These are phyloP conservation scores for Hydroisotoma schaefferi DNA, from an alignment of 2,888 invertebrate genomes.

Conservation along the genomic window DNA sequence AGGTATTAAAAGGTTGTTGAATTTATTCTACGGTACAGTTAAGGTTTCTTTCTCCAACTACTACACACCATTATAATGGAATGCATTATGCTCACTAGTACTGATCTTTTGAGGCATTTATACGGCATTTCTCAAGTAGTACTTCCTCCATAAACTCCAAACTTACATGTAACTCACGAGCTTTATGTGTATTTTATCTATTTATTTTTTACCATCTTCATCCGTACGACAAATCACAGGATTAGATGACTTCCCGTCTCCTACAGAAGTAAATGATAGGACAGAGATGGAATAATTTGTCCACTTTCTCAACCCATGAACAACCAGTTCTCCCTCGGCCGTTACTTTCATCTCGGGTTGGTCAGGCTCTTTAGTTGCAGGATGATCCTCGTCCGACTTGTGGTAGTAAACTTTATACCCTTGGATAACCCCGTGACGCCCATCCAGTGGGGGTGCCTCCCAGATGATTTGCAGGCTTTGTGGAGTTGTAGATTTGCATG, in stretches of 20 bases:
- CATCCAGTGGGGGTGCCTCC: conserved; percentile 61
- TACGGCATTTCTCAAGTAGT: no score
- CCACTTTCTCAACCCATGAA: conserved; percentile 59
- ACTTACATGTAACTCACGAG: no score
- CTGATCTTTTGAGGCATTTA: no score
- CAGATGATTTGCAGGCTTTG: conserved; percentile 70
- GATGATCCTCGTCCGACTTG: conserved; percentile 11
- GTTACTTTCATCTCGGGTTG: conserved; percentile 61
- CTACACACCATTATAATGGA: no score
- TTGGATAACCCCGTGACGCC: conserved; percentile 54
- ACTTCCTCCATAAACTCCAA: no score
- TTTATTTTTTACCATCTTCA: conserved; percentile 63
- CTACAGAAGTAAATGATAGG: conserved; percentile 80
- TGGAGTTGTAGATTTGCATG: conserved; percentile 66
- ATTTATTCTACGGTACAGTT: no score
- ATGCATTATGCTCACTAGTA: no score
- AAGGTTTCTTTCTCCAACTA: no score
- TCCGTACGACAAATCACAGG: conserved; percentile 63
- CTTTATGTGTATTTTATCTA: no score
- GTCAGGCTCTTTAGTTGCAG: background rate
- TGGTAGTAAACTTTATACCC: conserved; percentile 61
- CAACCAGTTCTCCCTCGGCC: conserved; percentile 64
- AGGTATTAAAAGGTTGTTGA: no score
- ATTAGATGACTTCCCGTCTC: conserved; percentile 65
- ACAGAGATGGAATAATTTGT: conserved; percentile 85